Evolutionary conservation across 2,113 vertebrate genomes (phyloP).

Genomic region (Syrrhaptes paradoxus): DNA sequence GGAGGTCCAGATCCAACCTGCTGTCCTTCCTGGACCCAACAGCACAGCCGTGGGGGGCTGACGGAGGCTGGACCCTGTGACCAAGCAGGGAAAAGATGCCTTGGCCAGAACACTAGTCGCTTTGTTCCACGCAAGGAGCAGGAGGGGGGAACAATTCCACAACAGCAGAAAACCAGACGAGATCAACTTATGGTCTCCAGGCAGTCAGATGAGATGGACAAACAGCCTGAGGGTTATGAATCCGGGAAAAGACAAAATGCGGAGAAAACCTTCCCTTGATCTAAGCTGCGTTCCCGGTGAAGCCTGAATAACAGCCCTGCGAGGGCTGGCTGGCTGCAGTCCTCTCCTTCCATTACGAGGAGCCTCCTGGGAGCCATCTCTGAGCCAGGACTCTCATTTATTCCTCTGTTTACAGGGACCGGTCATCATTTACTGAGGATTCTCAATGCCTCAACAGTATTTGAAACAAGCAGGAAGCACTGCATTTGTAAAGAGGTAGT

Average conservation of each 20-base stretch:
- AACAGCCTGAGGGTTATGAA: neutral
- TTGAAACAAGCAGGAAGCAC: neutral
- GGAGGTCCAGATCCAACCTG: neutral
- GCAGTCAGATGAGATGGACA: neutral
- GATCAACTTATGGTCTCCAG: neutral
- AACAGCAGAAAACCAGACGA: neutral
- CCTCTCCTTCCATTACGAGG: neutral
- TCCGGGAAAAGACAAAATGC: neutral
- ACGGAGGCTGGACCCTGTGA: neutral
- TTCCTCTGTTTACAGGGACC: neutral
- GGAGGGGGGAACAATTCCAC: neutral
- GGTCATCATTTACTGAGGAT: neutral
- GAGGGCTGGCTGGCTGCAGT: neutral
- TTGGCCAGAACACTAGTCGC: neutral
- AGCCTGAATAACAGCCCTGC: neutral
- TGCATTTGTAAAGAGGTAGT: neutral
- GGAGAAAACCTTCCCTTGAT: neutral
- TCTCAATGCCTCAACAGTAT: neutral
- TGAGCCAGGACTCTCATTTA: neutral
- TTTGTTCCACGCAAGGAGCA: neutral
- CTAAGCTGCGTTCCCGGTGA: accelerated
- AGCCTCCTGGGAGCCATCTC: neutral
- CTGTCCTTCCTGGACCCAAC: neutral
- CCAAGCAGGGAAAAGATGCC: neutral
- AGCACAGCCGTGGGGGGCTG: neutral